A percentile compares a stretch with the other conserved stretches of the same genome.
phyloP scores from a whole-genome alignment of 1,140 invertebrate species.

The Drosophila lowei region DNA sequence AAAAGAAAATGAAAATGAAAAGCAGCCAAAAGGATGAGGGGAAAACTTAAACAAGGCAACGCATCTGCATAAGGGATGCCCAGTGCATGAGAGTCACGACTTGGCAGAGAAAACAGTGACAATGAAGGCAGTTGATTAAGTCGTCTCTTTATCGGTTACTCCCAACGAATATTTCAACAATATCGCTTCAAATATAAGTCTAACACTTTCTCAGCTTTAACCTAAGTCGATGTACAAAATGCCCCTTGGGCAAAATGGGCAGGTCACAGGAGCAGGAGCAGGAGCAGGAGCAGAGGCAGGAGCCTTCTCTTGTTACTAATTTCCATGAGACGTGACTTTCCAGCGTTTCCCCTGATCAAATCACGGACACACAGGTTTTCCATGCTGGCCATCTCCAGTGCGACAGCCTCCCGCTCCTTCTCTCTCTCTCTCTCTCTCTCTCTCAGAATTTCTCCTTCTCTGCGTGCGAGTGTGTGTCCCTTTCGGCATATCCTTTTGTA shows the following conservation, averaged over 20 bases:
- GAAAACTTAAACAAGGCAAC: conserved; percentile 22
- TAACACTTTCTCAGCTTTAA: too few species aligned
- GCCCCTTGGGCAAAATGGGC: background rate
- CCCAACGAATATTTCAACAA: too few species aligned
- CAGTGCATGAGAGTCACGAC: conserved; percentile 26
- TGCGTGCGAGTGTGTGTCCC: conserved; percentile 21
- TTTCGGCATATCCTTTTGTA: conserved; percentile 68
- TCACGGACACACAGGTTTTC: conserved; percentile 26
- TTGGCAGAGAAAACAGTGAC: conserved; percentile 14
- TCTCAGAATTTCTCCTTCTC: conserved; percentile 1
- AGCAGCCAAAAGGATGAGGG: conserved; percentile 12
- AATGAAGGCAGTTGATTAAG: conserved; percentile 2
- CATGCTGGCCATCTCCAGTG: conserved; percentile 35
- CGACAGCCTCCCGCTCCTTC: conserved; percentile 4
- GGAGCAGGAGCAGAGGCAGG: conserved; percentile 1
- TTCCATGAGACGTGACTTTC: conserved; percentile 49
- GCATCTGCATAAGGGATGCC: conserved; percentile 53
- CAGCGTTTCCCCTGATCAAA: conserved; percentile 41
- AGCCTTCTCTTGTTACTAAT: conserved; percentile 44
- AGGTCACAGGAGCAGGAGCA: conserved; percentile 4
- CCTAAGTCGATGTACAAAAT: conserved; percentile 2
- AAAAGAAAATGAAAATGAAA: conserved; percentile 10
- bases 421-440: conserved; percentile 5
- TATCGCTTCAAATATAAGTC: too few species aligned
- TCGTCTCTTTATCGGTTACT: too few species aligned